Evolutionary conservation across 2,888 invertebrate species (phyloP).

Genomic region (Crematogaster levior): DNA sequence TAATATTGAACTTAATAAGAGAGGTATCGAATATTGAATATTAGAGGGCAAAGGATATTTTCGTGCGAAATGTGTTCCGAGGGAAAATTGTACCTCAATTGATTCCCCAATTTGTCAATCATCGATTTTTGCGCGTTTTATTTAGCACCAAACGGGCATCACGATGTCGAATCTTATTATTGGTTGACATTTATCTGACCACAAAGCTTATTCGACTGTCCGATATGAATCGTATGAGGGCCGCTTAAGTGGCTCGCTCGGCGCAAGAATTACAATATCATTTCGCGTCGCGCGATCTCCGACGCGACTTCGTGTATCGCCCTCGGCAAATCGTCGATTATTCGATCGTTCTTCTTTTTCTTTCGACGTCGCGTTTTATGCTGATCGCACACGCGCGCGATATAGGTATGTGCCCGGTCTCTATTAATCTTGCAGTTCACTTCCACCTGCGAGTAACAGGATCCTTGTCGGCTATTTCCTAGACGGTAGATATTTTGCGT

Average conservation of each 20-base stretch:
- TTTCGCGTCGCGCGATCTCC: conserved; percentile 33
- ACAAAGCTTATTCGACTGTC: neutral
- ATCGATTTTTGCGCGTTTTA: neutral
- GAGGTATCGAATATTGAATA: neutral
- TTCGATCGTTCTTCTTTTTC: conserved; percentile 28
- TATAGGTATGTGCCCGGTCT: conserved; percentile 56
- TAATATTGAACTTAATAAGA: neutral
- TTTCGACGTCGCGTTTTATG: conserved; percentile 3
- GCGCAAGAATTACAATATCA: conserved; percentile 58
- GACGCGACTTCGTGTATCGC: conserved; percentile 53
- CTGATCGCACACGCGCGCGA: conserved; percentile 36
- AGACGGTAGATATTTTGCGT: conserved; percentile 73
- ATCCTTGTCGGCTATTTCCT: conserved; percentile 76
- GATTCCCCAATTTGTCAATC: neutral
- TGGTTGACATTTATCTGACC: conserved; percentile 17
- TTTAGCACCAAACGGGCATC: neutral
- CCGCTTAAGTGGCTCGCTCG: conserved; percentile 40
- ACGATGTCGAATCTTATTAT: conserved; percentile 3
- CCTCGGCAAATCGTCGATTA: conserved; percentile 55
- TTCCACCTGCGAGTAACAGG: conserved; percentile 80
- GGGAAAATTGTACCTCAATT: neutral
- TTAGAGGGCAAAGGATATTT: neutral
- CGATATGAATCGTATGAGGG: conserved; percentile 44
- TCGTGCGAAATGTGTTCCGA: neutral
- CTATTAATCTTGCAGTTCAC: conserved; percentile 75